Evolutionary conservation across 2,797 vertebrate species (phyloP).

Genomic region (Garrulus glandarius): DNA sequence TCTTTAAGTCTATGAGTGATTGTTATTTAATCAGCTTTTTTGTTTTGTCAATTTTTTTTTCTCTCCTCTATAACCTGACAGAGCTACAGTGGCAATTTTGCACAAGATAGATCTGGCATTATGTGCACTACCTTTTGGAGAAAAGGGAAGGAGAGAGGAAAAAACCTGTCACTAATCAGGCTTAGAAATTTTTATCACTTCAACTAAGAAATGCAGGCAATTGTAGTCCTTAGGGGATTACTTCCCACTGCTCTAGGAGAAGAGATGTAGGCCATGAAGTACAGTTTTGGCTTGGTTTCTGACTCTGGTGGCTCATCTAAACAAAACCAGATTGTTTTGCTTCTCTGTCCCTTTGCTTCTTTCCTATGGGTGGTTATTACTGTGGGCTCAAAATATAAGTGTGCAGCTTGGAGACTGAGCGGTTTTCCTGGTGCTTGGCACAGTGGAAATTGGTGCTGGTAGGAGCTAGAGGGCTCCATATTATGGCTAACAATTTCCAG

Average conservation of each 20-base stretch:
- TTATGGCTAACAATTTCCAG: background rate
- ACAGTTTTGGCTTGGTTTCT: background rate
- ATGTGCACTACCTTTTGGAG: background rate
- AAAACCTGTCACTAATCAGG: background rate
- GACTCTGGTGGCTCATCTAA: background rate
- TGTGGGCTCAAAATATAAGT: background rate
- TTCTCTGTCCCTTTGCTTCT: background rate
- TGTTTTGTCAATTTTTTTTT: background rate
- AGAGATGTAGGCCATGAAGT: background rate
- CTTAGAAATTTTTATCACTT: background rate
- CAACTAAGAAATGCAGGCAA: background rate
- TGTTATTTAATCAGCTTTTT: background rate
- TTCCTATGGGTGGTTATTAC: background rate
- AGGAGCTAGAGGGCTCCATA: background rate
- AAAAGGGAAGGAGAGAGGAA: background rate
- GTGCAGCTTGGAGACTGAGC: background rate
- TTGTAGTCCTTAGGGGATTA: background rate
- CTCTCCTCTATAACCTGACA: background rate
- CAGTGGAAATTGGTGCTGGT: fast-evolving
- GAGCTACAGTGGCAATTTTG: background rate
- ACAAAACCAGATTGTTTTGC: background rate
- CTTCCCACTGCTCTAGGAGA: background rate
- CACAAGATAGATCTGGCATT: constrained; percentile 8
- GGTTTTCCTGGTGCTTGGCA: background rate
- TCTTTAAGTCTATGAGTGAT: background rate